Evolutionary conservation across 53 echinoderm and acorn worm species (phyloP), one percentile per base, ranked within the genome.

Genomic region (Astropecten irregularis): DNA sequence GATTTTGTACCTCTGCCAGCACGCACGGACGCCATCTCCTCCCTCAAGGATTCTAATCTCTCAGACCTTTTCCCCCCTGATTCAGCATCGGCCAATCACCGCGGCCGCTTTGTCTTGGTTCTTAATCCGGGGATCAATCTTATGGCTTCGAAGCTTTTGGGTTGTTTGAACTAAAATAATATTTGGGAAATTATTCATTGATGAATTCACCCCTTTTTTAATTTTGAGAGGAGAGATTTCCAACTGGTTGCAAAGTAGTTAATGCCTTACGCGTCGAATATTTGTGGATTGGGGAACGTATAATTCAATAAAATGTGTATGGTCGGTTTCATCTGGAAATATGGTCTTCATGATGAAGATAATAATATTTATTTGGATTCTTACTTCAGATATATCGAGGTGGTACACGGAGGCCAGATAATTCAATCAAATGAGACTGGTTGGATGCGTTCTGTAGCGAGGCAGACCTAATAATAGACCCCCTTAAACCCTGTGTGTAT

Each of bases 141-240:
- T 57, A 6, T 42, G 42, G 20, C 46, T 15, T 30, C 19, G 19
- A 0, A 62, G 49, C 56, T 48, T 79, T 60, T 7, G 35, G 48
- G 79, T 10, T 79, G 42, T 46, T 60, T 62, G 79, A 79, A 47
- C 79, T 62, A 48, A 79, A 63, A 79, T 79, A 79, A 79, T 63
- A 79, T 63, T 62, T 60, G 40, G 79, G 33, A 51, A 79, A 61
- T 79, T 44, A 79, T 46, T 62, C 79, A 62, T n/a, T 62, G 63
- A 79, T 61, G 31, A 2, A 62, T 61, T 61, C 9, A 33, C 60
- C 9, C 60, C 42, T 34, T 31, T 61, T 9, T 30, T 46, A 20
- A 32, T 79, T 79, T 63, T 56, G n/a, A 79, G 15, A 35, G 13
- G 20, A 10, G 4, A 62, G 48, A 31, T 61, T 50, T 61, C 46